Percentiles rank a stretch among this genome's conserved stretches.
Evolutionary conservation across 2,888 invertebrate species (phyloP).

Genomic region (Volucella zonaria): DNA sequence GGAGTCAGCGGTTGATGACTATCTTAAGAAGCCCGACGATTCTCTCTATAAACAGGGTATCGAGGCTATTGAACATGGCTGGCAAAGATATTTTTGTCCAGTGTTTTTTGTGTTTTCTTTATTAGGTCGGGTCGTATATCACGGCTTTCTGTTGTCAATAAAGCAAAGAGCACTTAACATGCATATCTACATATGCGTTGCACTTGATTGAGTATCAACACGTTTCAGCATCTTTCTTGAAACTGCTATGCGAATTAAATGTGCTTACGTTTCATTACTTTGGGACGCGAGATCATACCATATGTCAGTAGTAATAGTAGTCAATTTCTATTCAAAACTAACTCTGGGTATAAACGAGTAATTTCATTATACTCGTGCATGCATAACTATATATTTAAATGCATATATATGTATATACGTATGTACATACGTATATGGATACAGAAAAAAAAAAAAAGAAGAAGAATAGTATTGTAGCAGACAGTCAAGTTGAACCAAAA

Average conservation of each 20-base stretch:
- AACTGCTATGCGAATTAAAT: slow-evolving; percentile 18
- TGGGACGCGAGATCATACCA: slow-evolving; percentile 47
- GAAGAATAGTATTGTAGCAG: not conserved
- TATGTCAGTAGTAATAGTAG: slow-evolving; percentile 29
- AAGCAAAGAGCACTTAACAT: too few relatives aligned
- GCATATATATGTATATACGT: not conserved
- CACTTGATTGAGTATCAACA: slow-evolving; percentile 66
- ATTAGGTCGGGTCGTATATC: too few relatives aligned
- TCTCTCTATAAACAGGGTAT: too few relatives aligned
- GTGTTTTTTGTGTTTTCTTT: too few relatives aligned
- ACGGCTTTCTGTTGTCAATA: too few relatives aligned
- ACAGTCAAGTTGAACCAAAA: slow-evolving; percentile 64
- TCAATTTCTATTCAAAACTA: slow-evolving; percentile 34
- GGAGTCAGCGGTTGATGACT: too few relatives aligned
- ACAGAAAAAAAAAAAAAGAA: slow-evolving; percentile 22
- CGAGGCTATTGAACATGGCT: too few relatives aligned
- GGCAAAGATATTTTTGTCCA: too few relatives aligned
- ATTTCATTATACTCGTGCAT: too few relatives aligned
- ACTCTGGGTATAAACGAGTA: slow-evolving; percentile 2
- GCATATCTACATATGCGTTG: not conserved
- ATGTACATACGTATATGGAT: slow-evolving; percentile 31
- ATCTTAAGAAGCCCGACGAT: too few relatives aligned
- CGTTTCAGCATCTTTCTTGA: slow-evolving; percentile 2
- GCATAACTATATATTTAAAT: too few relatives aligned
- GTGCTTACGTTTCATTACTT: slow-evolving; percentile 50